phyloP scores from a whole-genome alignment of 2,888 invertebrate species.

The Pterostichus madidus region DNA sequence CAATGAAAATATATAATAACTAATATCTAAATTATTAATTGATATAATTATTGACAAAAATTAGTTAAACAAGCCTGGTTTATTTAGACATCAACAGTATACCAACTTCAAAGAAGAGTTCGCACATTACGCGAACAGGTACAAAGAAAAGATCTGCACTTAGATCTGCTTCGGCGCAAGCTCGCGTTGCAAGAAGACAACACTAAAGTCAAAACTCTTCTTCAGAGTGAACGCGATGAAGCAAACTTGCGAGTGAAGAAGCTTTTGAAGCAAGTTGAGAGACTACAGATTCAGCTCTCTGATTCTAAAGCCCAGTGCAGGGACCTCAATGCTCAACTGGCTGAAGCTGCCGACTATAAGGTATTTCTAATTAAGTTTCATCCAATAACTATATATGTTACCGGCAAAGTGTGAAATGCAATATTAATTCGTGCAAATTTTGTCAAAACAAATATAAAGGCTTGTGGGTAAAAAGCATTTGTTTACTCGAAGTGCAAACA shows the following conservation, averaged over 20 bases:
- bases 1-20: too few species aligned
- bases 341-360: slow-evolving; percentile 93
- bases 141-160: slow-evolving; percentile 93
- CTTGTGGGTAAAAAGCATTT: too few species aligned
- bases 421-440: too few species aligned
- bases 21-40: too few species aligned
- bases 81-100: slow-evolving; percentile 88
- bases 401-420: not conserved
- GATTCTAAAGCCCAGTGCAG: slow-evolving; percentile 91
- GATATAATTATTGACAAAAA: too few species aligned
- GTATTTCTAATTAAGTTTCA: slow-evolving; percentile 76
- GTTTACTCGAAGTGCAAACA: too few species aligned
- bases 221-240: slow-evolving; percentile 85
- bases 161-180: slow-evolving; percentile 93
- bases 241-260: slow-evolving; percentile 86
- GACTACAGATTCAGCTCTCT: slow-evolving; percentile 87
- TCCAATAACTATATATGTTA: too few species aligned
- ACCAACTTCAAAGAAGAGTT: slow-evolving; percentile 92
- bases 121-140: slow-evolving; percentile 93
- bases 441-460: too few species aligned
- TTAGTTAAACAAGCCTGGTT: not conserved
- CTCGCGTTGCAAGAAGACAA: slow-evolving; percentile 90
- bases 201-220: slow-evolving; percentile 81
- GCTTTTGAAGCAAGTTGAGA: slow-evolving; percentile 90
- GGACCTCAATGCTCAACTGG: slow-evolving; percentile 91